phyloP scores from a whole-genome alignment of 1,140 invertebrate genomes.

The Lepidostoma basale region DNA sequence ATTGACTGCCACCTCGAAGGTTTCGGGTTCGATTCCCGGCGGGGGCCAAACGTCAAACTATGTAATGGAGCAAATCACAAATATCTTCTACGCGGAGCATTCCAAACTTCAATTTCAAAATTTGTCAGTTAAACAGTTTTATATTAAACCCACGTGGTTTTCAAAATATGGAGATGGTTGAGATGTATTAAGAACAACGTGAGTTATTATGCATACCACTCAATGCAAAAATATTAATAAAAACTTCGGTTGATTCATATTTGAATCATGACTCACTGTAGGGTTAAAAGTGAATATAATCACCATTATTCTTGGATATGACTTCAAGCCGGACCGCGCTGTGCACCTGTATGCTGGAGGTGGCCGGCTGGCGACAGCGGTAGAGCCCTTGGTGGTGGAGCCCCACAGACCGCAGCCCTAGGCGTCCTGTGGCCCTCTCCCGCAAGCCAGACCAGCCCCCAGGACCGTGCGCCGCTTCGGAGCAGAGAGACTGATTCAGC shows the following conservation, averaged over 20 bases:
- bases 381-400: conserved; percentile 30
- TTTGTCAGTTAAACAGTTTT: no score
- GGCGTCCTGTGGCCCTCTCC: neutral
- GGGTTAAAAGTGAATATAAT: conserved; percentile 7
- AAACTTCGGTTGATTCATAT: neutral
- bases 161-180: no score
- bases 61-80: no score
- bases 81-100: no score
- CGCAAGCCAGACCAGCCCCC: conserved; percentile 11
- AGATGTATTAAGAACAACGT: no score
- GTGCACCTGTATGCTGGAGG: conserved; percentile 25
- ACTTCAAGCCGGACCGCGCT: conserved; percentile 34
- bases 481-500: conserved; percentile 23
- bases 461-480: neutral
- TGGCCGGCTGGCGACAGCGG: conserved; percentile 37
- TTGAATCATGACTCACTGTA: no score
- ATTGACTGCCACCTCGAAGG: no score
- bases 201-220: neutral
- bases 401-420: conserved; percentile 8
- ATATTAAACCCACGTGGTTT: no score
- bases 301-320: conserved; percentile 13
- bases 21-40: no score
- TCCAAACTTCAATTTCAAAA: no score
- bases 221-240: neutral
- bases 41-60: no score